These are phyloP conservation scores for Picus viridis DNA, from an alignment of 2,797 vertebrate species.

Conservation along the genomic window DNA sequence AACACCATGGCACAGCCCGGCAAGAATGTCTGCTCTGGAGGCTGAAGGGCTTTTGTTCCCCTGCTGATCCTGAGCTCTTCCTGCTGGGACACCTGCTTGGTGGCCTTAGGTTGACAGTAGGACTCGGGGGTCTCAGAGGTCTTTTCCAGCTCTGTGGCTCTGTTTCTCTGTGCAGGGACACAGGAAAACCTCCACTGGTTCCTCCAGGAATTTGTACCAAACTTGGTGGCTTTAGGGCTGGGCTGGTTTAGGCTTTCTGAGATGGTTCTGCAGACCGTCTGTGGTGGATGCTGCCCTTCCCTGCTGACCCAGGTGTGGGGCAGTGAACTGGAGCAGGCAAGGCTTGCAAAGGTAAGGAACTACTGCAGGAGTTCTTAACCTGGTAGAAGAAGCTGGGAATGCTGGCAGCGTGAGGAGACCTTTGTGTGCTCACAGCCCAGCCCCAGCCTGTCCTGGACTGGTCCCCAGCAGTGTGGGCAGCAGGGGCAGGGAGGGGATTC, in stretches of 20 bases:
- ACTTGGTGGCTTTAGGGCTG: background rate
- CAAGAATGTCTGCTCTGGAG: conserved; percentile 17
- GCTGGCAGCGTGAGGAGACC: background rate
- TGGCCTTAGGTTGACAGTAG: too few relatives aligned
- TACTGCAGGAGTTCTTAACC: background rate
- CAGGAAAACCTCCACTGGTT: background rate
- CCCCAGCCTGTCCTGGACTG: too few relatives aligned
- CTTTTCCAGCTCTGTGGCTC: too few relatives aligned
- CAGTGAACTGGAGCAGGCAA: background rate
- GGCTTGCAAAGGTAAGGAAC: background rate
- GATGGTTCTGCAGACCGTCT: background rate
- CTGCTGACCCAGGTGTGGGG: fast-evolving
- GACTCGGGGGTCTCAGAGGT: too few relatives aligned
- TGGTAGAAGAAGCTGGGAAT: background rate
- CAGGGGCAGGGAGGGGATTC: too few relatives aligned
- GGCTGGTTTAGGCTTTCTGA: background rate
- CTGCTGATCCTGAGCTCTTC: background rate
- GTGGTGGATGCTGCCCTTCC: background rate
- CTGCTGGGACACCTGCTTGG: background rate
- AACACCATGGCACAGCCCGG: background rate
- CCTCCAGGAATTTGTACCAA: background rate
- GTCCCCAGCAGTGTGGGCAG: too few relatives aligned
- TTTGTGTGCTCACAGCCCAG: background rate
- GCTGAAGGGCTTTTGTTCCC: conserved; percentile 35
- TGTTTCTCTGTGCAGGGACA: background rate